A percentile compares a stretch with the other conserved stretches of the same genome.
phyloP scores from a whole-genome alignment of 2,113 vertebrate species.

The Zonotrichia leucophrys region DNA sequence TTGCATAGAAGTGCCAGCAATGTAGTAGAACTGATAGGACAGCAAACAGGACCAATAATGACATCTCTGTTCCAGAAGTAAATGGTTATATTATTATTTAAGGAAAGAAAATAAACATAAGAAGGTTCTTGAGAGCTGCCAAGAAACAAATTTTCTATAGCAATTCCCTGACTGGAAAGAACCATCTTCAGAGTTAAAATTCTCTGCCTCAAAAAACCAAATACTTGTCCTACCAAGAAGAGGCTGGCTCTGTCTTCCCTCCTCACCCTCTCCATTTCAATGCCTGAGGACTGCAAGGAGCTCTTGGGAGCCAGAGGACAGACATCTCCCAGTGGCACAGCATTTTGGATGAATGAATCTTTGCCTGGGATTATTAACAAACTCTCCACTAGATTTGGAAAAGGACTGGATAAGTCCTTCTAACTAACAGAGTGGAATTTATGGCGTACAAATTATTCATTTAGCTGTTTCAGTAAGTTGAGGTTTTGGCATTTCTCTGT shows the following conservation, averaged over 20 bases:
- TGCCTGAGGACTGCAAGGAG: fast-evolving
- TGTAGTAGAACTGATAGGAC: not conserved
- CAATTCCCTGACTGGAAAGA: not conserved
- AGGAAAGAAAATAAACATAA: not conserved
- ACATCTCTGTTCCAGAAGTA: not conserved
- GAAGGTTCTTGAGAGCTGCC: not conserved
- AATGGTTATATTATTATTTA: not conserved
- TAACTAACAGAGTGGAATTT: not conserved
- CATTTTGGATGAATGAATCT: not conserved
- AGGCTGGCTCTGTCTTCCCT: not conserved
- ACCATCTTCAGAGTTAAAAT: not conserved
- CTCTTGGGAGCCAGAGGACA: fast-evolving
- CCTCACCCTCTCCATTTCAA: not conserved
- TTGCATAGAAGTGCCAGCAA: not conserved
- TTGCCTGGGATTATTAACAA: not conserved
- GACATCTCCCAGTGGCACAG: fast-evolving
- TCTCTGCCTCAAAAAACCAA: not conserved
- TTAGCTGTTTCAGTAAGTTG: not conserved
- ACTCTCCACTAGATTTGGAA: not conserved
- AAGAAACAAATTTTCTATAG: not conserved
- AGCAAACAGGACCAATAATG: not conserved
- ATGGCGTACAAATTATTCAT: not conserved
- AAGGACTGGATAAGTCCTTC: not conserved
- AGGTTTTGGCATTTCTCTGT: not conserved
- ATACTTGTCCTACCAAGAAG: not conserved